phyloP scores from a whole-genome alignment of 2,797 vertebrate genomes.

The Enteromius trimaculatus region DNA sequence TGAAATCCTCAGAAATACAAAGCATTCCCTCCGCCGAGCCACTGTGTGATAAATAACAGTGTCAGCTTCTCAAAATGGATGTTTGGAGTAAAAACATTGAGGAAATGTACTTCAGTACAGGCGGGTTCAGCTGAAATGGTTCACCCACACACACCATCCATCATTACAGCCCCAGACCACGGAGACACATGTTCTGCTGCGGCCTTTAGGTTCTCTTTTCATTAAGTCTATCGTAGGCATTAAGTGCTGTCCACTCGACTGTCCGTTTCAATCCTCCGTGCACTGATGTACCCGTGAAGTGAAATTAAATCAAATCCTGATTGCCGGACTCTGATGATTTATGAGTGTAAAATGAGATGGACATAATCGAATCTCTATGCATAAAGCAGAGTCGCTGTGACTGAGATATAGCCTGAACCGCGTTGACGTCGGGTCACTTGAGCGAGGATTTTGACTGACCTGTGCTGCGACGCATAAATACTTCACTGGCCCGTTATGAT shows the following conservation, averaged over 20 bases:
- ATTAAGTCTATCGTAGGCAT: constrained; percentile 52
- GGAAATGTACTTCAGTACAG: constrained; percentile 58
- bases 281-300: constrained; percentile 31
- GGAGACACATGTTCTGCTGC: constrained; percentile 43
- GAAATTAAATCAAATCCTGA: constrained; percentile 58
- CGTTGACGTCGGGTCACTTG: constrained; percentile 41
- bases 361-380: constrained; percentile 49
- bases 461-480: constrained; percentile 9
- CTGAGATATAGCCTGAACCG: constrained; percentile 33
- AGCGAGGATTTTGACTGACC: constrained; percentile 16
- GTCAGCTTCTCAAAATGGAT: constrained; percentile 58
- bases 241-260: constrained; percentile 45
- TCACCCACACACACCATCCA: constrained; percentile 64
- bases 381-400: constrained; percentile 16
- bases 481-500: background rate
- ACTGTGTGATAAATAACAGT: constrained; percentile 53
- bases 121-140: constrained; percentile 57
- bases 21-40: constrained; percentile 27
- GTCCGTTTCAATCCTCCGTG: constrained; percentile 37
- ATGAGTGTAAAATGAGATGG: constrained; percentile 53
- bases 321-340: constrained; percentile 52
- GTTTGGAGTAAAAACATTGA: constrained; percentile 60
- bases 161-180: constrained; percentile 57
- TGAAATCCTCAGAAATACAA: constrained; percentile 48
- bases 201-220: constrained; percentile 46